A percentile compares a stretch with the other conserved stretches of the same genome.
phyloP scores from a whole-genome alignment of 1,140 invertebrate genomes.

The Elymnias hypermnestra region DNA sequence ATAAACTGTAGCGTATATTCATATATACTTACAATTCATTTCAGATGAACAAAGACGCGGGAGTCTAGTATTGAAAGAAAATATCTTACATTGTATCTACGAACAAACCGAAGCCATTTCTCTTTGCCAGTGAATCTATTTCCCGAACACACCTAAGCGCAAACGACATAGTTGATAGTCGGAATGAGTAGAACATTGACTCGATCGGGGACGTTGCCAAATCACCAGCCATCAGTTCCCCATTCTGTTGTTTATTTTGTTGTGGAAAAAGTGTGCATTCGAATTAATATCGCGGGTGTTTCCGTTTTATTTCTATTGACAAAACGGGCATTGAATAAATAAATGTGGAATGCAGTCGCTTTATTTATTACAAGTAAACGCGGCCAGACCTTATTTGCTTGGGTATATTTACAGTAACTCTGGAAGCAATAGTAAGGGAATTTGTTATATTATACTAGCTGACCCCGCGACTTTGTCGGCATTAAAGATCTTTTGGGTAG shows the following conservation, averaged over 20 bases:
- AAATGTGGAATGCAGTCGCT: not conserved
- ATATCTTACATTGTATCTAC: constrained; percentile 13
- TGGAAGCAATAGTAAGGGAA: too few relatives aligned
- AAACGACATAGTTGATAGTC: constrained; percentile 26
- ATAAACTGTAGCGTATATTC: too few relatives aligned
- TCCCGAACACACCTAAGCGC: constrained; percentile 2
- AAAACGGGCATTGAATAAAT: constrained; percentile 1
- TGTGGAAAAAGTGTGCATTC: constrained; percentile 15
- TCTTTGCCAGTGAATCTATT: constrained; percentile 21
- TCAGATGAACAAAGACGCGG: too few relatives aligned
- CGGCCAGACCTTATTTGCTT: too few relatives aligned
- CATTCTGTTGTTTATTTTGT: constrained; percentile 23
- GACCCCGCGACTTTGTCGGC: too few relatives aligned
- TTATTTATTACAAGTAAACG: not conserved
- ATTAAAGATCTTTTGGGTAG: too few relatives aligned
- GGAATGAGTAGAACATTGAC: constrained; percentile 27
- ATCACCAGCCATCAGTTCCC: constrained; percentile 22
- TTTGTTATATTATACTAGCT: too few relatives aligned
- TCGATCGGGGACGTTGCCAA: constrained; percentile 23
- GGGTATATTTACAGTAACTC: too few relatives aligned
- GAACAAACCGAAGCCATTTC: constrained; percentile 20
- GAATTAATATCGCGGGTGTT: constrained; percentile 10
- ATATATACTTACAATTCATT: too few relatives aligned
- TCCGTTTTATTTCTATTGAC: constrained; percentile 11
- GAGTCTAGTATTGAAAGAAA: not conserved